These are phyloP conservation scores for Drosophila elegans DNA, from an alignment of 1,140 invertebrate species.

Conservation along the genomic window DNA sequence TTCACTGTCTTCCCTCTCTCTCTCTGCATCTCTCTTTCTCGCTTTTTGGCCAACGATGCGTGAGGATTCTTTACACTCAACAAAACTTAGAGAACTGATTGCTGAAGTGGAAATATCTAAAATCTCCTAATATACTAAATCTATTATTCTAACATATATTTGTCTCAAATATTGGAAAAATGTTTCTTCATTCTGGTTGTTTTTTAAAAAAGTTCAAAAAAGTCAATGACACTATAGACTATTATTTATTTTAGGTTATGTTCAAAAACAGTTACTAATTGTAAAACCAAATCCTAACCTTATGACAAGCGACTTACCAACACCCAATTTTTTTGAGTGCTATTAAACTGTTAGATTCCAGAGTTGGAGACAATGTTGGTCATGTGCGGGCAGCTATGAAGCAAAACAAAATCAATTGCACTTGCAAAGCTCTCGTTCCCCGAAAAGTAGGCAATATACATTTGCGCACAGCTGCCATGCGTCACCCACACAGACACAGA, in stretches of 20 bases:
- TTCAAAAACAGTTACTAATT: too few relatives aligned
- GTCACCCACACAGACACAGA: conserved; percentile 25
- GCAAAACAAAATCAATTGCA: conserved; percentile 78
- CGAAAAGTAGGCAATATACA: conserved; percentile 79
- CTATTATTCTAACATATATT: too few relatives aligned
- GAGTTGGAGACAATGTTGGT: conserved; percentile 56
- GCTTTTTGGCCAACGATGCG: conserved; percentile 43
- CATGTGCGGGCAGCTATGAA: conserved; percentile 39
- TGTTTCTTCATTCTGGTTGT: too few relatives aligned
- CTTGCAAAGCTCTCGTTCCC: conserved; percentile 14
- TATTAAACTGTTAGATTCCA: neutral
- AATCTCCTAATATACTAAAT: too few relatives aligned
- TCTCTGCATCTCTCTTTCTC: neutral
- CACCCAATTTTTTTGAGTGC: conserved; percentile 38
- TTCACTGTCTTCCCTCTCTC: conserved; percentile 12
- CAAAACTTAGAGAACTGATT: neutral
- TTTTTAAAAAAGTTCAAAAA: too few relatives aligned
- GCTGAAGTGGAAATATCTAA: too few relatives aligned
- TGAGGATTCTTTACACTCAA: conserved; percentile 8
- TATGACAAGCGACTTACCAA: too few relatives aligned
- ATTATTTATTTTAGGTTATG: too few relatives aligned
- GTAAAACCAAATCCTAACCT: too few relatives aligned
- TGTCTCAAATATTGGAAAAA: too few relatives aligned
- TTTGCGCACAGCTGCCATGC: conserved; percentile 61
- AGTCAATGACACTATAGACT: too few relatives aligned